Conservation (phyloP, 37 sponge, comb jelly and placozoan genomes). For the Theonella swinhoei region DNA sequence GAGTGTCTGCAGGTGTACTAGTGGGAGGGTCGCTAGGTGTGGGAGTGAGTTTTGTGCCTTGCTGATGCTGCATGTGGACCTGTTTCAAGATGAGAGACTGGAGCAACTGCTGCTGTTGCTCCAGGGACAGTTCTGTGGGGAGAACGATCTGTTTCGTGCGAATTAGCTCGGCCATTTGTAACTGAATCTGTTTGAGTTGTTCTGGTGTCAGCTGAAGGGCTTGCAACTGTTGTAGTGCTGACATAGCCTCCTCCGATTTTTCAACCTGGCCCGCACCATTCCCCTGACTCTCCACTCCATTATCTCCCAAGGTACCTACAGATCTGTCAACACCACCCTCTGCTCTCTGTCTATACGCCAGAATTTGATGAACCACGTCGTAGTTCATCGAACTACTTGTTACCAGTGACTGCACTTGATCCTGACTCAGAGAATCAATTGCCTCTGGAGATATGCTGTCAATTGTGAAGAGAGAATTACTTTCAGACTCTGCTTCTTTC, state of each 20-base stretch:
- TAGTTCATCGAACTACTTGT: constrained; percentile 78
- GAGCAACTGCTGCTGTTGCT: constrained; percentile 52
- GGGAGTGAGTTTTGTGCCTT: not conserved
- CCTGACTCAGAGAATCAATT: constrained; percentile 59
- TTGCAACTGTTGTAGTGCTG: constrained; percentile 7
- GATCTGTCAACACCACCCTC: too few species aligned
- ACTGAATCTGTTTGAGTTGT: constrained; percentile 51
- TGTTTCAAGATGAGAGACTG: constrained; percentile 42
- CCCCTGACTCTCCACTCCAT: not conserved
- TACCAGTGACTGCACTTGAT: constrained; percentile 59
- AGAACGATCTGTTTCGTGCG: constrained; percentile 29
- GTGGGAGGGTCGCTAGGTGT: not conserved
- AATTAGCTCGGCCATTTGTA: constrained; percentile 33
- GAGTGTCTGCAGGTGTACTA: not conserved
- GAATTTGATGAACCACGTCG: constrained; percentile 72
- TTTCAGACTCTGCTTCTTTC: not conserved
- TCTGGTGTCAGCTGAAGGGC: constrained; percentile 33
- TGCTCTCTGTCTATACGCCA: constrained; percentile 23
- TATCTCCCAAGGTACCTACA: not conserved
- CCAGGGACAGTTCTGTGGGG: constrained; percentile 33
- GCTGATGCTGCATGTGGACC: constrained; percentile 30
- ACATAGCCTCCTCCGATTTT: not conserved
- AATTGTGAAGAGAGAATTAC: not conserved
- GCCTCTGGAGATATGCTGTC: constrained; percentile 53
- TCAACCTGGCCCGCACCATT: not conserved